phyloP scores from a whole-genome alignment of 2,797 vertebrate species.

The Phrynocephalus vlangalii region DNA sequence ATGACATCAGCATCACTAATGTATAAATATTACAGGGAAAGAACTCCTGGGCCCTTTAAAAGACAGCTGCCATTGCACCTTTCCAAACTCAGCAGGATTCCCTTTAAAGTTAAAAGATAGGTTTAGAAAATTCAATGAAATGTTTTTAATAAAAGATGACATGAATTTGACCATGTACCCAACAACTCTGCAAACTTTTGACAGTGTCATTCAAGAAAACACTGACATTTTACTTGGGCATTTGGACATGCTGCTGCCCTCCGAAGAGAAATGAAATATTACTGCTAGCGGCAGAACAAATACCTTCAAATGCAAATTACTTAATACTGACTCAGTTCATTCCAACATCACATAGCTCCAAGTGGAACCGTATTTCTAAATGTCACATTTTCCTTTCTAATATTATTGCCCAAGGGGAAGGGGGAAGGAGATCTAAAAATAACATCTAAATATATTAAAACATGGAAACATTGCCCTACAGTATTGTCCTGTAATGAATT shows the following conservation, averaged over 20 bases:
- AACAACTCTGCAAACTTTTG: conserved; percentile 41
- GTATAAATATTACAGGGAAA: neutral
- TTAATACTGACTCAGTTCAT: conserved; percentile 23
- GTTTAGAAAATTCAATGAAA: too few relatives aligned
- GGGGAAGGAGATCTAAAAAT: conserved; percentile 3
- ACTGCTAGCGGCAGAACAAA: conserved; percentile 30
- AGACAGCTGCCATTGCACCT: conserved; percentile 1
- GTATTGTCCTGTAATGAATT: neutral
- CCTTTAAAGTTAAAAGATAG: conserved; percentile 10
- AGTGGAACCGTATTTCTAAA: conserved; percentile 40
- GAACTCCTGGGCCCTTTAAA: conserved; percentile 39
- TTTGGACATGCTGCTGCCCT: conserved; percentile 31
- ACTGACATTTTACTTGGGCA: conserved; percentile 41
- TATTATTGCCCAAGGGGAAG: neutral
- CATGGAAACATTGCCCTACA: neutral
- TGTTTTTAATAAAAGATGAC: neutral
- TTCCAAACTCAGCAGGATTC: conserved; percentile 34
- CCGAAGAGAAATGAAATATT: conserved; percentile 44
- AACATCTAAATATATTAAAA: conserved; percentile 1
- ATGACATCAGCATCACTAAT: neutral
- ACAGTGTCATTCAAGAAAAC: conserved; percentile 37
- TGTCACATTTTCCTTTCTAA: conserved; percentile 20
- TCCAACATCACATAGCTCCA: conserved; percentile 17
- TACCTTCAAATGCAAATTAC: conserved; percentile 33
- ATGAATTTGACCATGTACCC: conserved; percentile 5